Evolutionary conservation across 2,888 invertebrate species (phyloP), one percentile per base, ranked within the genome.

Genomic region (Ophion costatus): DNA sequence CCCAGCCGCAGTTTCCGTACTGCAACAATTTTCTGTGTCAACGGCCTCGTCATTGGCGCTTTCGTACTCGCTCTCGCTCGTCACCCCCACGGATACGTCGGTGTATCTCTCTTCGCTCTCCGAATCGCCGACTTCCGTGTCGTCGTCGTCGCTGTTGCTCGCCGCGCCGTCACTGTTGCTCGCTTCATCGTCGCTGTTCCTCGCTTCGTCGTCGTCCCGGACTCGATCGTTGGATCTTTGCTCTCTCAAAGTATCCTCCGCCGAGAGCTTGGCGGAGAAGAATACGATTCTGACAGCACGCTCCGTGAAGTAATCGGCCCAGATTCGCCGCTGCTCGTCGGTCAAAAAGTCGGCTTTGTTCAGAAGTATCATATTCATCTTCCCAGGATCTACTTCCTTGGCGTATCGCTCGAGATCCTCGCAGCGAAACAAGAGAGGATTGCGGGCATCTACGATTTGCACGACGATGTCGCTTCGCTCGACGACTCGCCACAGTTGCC

Each of bases 401-500:
- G 98, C 97, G 92, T 98, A 98, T 20, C 94, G 94, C 90, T 99
- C 99, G 77, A 99, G 94, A 94, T 99, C 99, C 90, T 96, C 96
- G 94, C 98, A 99, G 77, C 98, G 96, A 91, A 98, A 99, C 9
- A 99, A 94, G 69, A 99, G 94, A 0, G 99, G 99, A 95, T 99
- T 99, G 87, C 99, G 95, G 0, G 98, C 99, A 95, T 99, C 99
- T 17, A 99, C 97, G 86, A 99, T 98, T 94, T 99, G 98, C 17
- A 98, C 96, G 20, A 99, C 95, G 0, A 99, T 96, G 94, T 99
- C 98, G 92, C 98, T 98, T 89, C 98, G 96, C 93, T 99, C 99
- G n/a, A 99, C 96, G 0, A 99, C 99, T 89, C 99, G 95, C 99
- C 99, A 99, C 51, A 99, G 93, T 93, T 99, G 99, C 70, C 99